Evolutionary conservation across 2,113 vertebrate species (phyloP).

Genomic region (Erythrocercus mccallii): DNA sequence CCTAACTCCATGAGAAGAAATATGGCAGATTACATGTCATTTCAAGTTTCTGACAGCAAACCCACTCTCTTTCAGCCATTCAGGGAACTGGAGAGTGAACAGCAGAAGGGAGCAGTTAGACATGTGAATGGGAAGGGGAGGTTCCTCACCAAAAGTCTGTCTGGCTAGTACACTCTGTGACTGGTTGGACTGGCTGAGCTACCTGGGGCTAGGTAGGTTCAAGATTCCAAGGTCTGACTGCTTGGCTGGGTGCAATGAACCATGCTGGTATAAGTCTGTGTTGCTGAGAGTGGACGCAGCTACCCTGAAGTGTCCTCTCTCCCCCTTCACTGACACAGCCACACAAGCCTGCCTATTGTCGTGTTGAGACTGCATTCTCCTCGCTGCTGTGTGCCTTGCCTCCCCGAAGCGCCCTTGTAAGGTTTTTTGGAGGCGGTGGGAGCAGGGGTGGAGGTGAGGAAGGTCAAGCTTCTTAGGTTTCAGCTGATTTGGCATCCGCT

Average conservation of each 20-base stretch:
- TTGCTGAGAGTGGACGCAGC: background rate
- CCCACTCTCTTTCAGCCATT: background rate
- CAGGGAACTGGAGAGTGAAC: background rate
- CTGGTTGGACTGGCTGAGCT: constrained; percentile 19
- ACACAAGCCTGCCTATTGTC: background rate
- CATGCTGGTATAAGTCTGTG: background rate
- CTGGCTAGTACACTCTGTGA: background rate
- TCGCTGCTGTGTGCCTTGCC: background rate
- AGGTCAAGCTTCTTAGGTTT: constrained; percentile 67
- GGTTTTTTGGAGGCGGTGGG: constrained; percentile 49
- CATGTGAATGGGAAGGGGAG: constrained; percentile 12
- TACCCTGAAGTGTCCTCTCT: background rate
- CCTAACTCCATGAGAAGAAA: background rate
- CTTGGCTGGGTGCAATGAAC: background rate
- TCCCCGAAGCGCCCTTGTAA: constrained; percentile 30
- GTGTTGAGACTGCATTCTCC: background rate
- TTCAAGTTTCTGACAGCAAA: constrained; percentile 25
- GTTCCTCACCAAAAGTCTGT: background rate
- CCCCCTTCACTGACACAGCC: background rate
- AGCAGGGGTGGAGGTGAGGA: constrained; percentile 54
- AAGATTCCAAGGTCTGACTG: background rate
- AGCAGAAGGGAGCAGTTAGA: background rate
- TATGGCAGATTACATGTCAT: background rate
- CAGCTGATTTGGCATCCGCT: constrained; percentile 58
- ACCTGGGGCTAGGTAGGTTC: background rate